Base-by-base conservation (phyloP, 2,888 invertebrate species). In the Rambutsinella grinnellia region DNA sequence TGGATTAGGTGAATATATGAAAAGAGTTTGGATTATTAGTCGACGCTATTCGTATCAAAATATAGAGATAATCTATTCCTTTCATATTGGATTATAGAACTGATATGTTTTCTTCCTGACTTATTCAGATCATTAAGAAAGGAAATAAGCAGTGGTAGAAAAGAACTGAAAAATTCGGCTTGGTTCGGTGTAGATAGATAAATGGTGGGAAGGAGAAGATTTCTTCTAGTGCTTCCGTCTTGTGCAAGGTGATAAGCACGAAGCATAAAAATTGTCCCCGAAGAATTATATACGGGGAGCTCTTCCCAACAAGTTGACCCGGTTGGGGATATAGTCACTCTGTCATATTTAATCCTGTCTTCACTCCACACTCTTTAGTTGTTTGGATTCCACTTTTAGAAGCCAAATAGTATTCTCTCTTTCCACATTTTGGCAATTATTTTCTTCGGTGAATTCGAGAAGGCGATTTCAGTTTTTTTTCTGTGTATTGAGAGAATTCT, bases 81-180 rank as follows among this genome's bases (percentile, higher is more conserved):
- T n/a, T n/a, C n/a, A n/a, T n/a, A n/a, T n/a, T 27, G 10, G 27
- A 57, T 28, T 57, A 26, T 54, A 66, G 69, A 66, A 76, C 70
- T 70, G 70, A 70, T 70, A 49, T 65, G 51, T 70, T 62, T 76
- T 76, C 54, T 60, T 54, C 58, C 46, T 65, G 46, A 47, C 70
- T 56, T 71, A 49, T 60, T 36, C 66, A 66, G 66, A 66, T 66
- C 66, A 66, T 76, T 70, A 57, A 70, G 61, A 51, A 71, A 71
- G 76, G 44, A 66, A 61, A 61, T 67, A 67, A 63, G 63, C 63
- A 68, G 28, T 61, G 47, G 54, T n/a, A 46, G 17, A n/a, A 57
- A 27, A 57, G 5, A 13, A 19, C 2, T 21, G 17, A 6, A 10
- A 17, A 57, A 56, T 47, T 76, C 76, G 76, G 76, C 26, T 69